Conservation (phyloP, 2,113 vertebrate species). For the Sphaerodactylus townsendi region DNA sequence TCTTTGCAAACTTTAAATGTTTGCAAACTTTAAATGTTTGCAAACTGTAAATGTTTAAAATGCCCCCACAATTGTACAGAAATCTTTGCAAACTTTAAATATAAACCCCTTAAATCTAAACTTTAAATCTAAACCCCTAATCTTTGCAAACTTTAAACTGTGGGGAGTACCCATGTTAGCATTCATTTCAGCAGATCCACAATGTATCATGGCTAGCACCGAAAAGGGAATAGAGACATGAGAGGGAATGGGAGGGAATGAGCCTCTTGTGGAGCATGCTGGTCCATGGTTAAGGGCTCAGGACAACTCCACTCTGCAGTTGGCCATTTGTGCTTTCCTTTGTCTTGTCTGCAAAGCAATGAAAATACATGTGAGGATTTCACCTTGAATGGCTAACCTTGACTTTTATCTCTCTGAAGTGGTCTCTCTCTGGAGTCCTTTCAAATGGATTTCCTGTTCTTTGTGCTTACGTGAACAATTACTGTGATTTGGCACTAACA, state of each 20-base stretch:
- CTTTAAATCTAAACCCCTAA: no score
- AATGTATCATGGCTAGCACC: no score
- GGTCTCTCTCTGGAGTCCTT: slow-evolving; percentile 13
- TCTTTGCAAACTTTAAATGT: no score
- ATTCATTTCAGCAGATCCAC: background rate
- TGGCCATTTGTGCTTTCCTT: background rate
- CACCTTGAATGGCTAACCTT: slow-evolving; percentile 1
- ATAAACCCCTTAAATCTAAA: no score
- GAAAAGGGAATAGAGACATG: background rate
- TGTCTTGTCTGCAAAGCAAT: background rate
- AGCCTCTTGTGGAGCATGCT: background rate
- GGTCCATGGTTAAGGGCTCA: background rate
- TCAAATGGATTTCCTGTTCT: slow-evolving; percentile 12
- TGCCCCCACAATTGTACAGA: no score
- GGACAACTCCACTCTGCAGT: background rate
- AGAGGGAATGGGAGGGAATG: background rate
- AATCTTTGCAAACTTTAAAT: no score
- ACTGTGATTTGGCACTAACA: background rate
- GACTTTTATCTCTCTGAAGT: slow-evolving; percentile 1
- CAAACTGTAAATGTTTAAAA: no score
- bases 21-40: no score
- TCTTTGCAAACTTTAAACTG: background rate
- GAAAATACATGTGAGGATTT: background rate
- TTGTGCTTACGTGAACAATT: background rate
- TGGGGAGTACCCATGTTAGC: no score